Conservation (phyloP, 2,888 invertebrate genomes). For the Acronicta aceris region DNA sequence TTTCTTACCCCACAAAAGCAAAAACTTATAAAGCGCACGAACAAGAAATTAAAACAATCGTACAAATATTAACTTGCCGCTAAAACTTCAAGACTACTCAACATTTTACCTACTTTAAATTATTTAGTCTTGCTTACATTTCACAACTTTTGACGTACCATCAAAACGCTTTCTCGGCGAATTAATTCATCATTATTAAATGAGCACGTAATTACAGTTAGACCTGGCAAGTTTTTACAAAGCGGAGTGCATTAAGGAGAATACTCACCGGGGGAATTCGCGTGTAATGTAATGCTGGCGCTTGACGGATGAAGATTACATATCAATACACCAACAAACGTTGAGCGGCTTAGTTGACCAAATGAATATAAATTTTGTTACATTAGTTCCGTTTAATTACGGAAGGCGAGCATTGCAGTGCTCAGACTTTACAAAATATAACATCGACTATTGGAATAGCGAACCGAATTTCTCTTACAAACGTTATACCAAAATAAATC, state of each 20-base stretch:
- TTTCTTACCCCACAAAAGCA: background rate
- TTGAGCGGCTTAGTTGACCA: too few relatives aligned
- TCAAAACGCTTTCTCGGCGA: conserved; percentile 44
- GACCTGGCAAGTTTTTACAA: conserved; percentile 60
- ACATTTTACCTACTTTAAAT: conserved; percentile 35
- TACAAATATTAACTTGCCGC: conserved; percentile 21
- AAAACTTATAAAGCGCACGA: conserved; percentile 14
- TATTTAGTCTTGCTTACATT: conserved; percentile 46
- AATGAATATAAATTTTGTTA: too few relatives aligned
- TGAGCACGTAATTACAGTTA: conserved; percentile 55
- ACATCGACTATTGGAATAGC: too few relatives aligned
- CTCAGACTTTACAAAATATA: too few relatives aligned
- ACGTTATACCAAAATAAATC: too few relatives aligned
- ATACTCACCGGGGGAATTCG: too few relatives aligned
- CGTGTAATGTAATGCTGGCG: too few relatives aligned
- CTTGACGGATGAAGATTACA: too few relatives aligned
- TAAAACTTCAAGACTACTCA: conserved; percentile 28
- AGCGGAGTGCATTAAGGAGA: conserved; percentile 48
- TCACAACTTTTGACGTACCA: conserved; percentile 39
- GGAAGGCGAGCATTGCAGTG: too few relatives aligned
- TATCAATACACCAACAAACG: too few relatives aligned
- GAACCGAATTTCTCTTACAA: too few relatives aligned
- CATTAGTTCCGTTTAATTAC: too few relatives aligned
- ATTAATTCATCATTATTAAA: conserved; percentile 56
- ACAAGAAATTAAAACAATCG: conserved; percentile 42